Base-by-base conservation (phyloP, 2,888 invertebrate genomes). In the Bimastos eiseni region DNA sequence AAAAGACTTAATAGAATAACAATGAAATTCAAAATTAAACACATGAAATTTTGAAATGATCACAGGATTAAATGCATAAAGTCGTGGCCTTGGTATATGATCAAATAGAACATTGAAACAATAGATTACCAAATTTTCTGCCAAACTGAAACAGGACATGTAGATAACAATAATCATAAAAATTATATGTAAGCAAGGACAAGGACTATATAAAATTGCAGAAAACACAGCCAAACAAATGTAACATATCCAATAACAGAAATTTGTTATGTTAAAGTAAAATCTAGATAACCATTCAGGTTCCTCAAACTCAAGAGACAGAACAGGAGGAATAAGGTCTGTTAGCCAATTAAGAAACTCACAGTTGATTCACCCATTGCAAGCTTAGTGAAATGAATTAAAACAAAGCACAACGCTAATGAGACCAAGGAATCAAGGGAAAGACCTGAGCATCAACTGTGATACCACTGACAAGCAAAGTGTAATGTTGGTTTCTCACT, bases 281-380 rank as follows among this genome's bases (percentile, higher is more conserved):
- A 5, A 70, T n/a, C 70, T 70, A n/a, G 30, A 1, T n/a, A 70
- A 70, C 70, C 11, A 70, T n/a, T 70, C 30, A 70, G 1, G n/a
- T n/a, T 30, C 70, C 70, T 70, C 70, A 70, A 30, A 70, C 70
- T n/a, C 30, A 70, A 30, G n/a, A 70, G 70, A 70, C 8, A n/a
- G 70, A 70, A 70, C n/a, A n/a, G 70, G n/a, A 70, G 70, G n/a
- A n/a, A n/a, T n/a, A n/a, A n/a, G n/a, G 70, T n/a, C 30, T 70
- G n/a, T 70, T 70, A 70, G 70, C n/a, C 70, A n/a, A n/a, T 70
- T 70, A 70, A 30, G n/a, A 70, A 70, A n/a, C 70, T n/a, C 70
- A 70, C 70, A 49, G 21, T 49, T n/a, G n/a, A n/a, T n/a, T n/a
- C n/a, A n/a, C 17, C 11, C 13, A n/a, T 70, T 70, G 70, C 30